A percentile compares a stretch with the other conserved stretches of the same genome.
Conservation (phyloP, 2,888 invertebrate species). For the Sisyra terminalis region DNA sequence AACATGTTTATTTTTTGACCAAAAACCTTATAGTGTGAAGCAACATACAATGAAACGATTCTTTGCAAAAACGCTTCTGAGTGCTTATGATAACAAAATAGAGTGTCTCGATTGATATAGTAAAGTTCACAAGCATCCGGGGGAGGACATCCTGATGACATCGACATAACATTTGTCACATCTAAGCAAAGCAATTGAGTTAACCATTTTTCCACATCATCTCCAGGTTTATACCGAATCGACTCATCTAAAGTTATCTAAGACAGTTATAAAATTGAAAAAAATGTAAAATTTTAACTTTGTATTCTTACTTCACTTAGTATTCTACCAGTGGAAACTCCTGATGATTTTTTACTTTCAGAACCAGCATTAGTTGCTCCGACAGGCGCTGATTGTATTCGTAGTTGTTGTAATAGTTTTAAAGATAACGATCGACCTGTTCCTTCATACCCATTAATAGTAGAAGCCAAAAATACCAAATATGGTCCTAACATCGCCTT, state of each 20-base stretch:
- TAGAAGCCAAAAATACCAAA: conserved; percentile 88
- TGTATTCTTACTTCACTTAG: conserved; percentile 33
- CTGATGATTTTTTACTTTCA: conserved; percentile 25
- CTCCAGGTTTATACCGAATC: conserved; percentile 79
- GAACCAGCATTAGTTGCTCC: conserved; percentile 31
- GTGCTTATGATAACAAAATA: conserved; percentile 93
- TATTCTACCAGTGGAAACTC: conserved; percentile 31
- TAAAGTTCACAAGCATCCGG: conserved; percentile 80
- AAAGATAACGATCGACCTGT: conserved; percentile 91
- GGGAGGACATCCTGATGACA: conserved; percentile 70
- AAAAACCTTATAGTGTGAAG: conserved; percentile 88
- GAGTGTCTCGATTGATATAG: conserved; percentile 76
- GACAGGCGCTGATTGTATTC: conserved; percentile 38
- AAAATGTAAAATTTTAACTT: too few species aligned
- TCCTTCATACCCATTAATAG: conserved; percentile 96
- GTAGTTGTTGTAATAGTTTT: conserved; percentile 81
- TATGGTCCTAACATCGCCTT: conserved; percentile 81
- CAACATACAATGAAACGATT: conserved; percentile 83
- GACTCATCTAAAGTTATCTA: conserved; percentile 80
- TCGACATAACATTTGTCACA: conserved; percentile 47
- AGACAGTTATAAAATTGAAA: too few species aligned
- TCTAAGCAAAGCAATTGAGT: conserved; percentile 83
- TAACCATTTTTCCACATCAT: conserved; percentile 83
- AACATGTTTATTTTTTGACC: conserved; percentile 1
- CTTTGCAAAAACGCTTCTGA: conserved; percentile 84